Conservation (phyloP, 2,113 vertebrate species). For the Cairina moschata region DNA sequence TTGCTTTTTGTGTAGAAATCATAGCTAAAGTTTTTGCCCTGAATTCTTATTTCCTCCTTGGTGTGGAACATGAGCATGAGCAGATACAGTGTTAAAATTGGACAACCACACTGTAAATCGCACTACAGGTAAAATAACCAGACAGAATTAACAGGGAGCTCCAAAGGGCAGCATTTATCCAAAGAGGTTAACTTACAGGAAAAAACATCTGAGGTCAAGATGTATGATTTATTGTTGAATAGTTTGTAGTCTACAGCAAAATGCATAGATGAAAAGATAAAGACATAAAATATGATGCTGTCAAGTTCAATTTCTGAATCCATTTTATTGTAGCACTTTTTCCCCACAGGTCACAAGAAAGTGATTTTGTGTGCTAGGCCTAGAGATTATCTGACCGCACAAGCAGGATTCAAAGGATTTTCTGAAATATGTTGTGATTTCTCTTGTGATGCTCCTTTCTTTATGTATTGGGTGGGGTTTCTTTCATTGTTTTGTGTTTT, state of each 20-base stretch:
- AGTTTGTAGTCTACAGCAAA: conserved; percentile 12
- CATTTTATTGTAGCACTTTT: neutral
- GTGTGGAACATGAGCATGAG: neutral
- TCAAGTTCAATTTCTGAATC: conserved; percentile 14
- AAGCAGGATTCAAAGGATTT: neutral
- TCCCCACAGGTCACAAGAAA: neutral
- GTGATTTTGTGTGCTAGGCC: neutral
- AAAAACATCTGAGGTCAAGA: neutral
- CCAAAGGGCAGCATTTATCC: neutral
- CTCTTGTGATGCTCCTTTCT: neutral
- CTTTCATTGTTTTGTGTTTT: no score
- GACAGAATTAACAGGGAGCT: neutral
- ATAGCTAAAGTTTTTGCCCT: neutral
- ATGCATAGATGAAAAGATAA: neutral
- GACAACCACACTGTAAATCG: neutral
- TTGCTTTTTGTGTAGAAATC: neutral
- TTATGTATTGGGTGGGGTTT: neutral
- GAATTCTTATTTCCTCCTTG: neutral
- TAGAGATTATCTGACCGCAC: neutral
- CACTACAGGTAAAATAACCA: neutral
- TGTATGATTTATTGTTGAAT: neutral
- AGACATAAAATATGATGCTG: neutral
- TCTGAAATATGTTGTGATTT: neutral
- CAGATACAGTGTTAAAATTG: neutral
- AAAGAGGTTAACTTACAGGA: neutral